phyloP scores from a whole-genome alignment of 1,140 invertebrate species.

The Pseudomyrmex gracilis region DNA sequence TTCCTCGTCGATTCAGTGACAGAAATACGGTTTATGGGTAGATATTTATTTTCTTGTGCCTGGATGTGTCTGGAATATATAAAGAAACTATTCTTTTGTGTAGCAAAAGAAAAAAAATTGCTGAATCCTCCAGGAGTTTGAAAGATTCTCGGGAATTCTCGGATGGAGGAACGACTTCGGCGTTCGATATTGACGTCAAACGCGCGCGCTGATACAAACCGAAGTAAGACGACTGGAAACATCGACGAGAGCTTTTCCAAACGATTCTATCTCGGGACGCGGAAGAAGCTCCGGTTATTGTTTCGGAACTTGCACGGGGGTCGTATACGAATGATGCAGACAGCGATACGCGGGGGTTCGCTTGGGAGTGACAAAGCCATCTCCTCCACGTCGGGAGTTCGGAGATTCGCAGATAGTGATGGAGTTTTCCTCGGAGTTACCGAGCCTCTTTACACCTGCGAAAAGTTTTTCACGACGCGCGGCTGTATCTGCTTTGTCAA shows the following conservation, averaged over 20 bases:
- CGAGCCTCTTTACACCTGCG: constrained; percentile 42
- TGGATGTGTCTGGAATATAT: constrained; percentile 20
- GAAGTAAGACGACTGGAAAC: constrained; percentile 36
- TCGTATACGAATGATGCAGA: constrained; percentile 21
- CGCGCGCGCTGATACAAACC: constrained; percentile 40
- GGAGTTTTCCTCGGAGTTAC: constrained; percentile 32
- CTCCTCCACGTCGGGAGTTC: neutral
- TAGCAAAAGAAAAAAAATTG: constrained; percentile 28
- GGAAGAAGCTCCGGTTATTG: constrained; percentile 35
- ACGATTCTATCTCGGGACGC: constrained; percentile 37
- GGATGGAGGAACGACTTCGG: constrained; percentile 14
- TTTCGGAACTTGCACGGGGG: constrained; percentile 26
- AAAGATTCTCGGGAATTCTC: constrained; percentile 51
- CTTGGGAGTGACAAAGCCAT: constrained; percentile 40
- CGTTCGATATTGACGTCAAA: constrained; percentile 50
- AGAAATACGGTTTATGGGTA: constrained; percentile 7
- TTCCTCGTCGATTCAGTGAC: neutral
- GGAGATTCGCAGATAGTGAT: constrained; percentile 34
- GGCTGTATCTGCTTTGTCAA: constrained; percentile 49
- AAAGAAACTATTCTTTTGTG: constrained; percentile 6
- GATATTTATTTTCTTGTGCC: neutral
- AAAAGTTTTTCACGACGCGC: constrained; percentile 20
- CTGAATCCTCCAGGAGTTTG: constrained; percentile 38
- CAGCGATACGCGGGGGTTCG: constrained; percentile 22
- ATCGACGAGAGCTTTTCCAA: constrained; percentile 36